Percentiles rank a stretch among this genome's conserved stretches.
Conservation (phyloP, 2,888 invertebrate genomes). For the Cotesia congregata region DNA sequence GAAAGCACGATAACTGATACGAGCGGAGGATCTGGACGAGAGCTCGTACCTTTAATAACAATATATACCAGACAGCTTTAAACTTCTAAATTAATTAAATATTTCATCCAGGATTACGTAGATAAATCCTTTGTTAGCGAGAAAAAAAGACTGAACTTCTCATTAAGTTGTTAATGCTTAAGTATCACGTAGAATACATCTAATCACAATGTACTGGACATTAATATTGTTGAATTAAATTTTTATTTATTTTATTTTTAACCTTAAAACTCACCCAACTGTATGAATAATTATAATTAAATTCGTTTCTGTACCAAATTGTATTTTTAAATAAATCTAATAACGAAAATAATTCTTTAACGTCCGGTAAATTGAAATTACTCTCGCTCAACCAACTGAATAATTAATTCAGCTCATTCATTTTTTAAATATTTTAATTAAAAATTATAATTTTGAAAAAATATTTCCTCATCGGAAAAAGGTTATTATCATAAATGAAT, state of each 20-base stretch:
- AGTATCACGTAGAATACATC: background rate
- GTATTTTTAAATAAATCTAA: background rate
- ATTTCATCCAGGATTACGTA: constrained; percentile 19
- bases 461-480: background rate
- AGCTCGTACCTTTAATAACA: constrained; percentile 10
- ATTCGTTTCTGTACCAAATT: background rate
- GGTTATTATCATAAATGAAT: background rate
- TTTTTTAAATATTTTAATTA: background rate
- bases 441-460: background rate
- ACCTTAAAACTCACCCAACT: background rate
- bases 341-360: background rate
- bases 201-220: constrained; percentile 13
- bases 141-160: constrained; percentile 2
- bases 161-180: constrained; percentile 8
- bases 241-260: background rate
- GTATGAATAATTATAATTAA: background rate
- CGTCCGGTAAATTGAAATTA: background rate
- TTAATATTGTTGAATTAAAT: constrained; percentile 1
- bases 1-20: background rate
- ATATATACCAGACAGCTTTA: constrained; percentile 7
- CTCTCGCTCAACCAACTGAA: background rate
- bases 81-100: constrained; percentile 28
- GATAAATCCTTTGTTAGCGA: constrained; percentile 2
- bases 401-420: background rate
- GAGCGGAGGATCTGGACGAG: constrained; percentile 7